Percentiles rank a stretch among this genome's conserved stretches.
phyloP scores from a whole-genome alignment of 2,113 vertebrate genomes.

The Rhinoderma darwinii region DNA sequence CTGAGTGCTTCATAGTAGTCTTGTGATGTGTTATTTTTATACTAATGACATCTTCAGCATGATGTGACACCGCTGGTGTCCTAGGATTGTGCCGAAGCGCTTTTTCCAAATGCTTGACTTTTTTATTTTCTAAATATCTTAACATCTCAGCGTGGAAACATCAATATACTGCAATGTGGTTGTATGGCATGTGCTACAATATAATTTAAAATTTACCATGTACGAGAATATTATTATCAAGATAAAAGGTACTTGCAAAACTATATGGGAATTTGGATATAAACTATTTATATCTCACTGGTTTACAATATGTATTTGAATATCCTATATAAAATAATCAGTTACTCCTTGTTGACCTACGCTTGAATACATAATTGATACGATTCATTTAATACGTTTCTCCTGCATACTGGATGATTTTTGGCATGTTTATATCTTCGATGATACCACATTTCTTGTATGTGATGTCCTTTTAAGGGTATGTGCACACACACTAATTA shows the following conservation, averaged over 20 bases:
- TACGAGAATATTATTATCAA: not conserved
- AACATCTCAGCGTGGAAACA: not conserved
- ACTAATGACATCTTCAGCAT: slow-evolving; percentile 37
- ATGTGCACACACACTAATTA: no score
- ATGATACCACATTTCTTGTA: no score
- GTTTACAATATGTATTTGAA: not conserved
- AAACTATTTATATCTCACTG: not conserved
- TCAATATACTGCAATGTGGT: not conserved
- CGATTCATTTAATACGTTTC: no score
- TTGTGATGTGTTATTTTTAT: slow-evolving; percentile 46
- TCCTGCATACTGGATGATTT: no score
- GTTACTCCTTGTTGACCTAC: no score
- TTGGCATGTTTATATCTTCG: no score
- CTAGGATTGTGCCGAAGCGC: not conserved
- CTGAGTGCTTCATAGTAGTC: slow-evolving; percentile 26
- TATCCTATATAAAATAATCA: not conserved
- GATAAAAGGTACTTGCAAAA: not conserved
- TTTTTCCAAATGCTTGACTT: not conserved
- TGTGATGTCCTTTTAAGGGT: no score
- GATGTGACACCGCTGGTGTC: slow-evolving; percentile 16
- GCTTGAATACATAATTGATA: no score
- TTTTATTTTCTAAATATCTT: slow-evolving; percentile 9
- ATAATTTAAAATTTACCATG: not conserved
- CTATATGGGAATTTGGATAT: not conserved
- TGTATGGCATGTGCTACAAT: not conserved